Evolutionary conservation across 2,797 vertebrate species (phyloP).

Genomic region (Fistularia tabacaria): DNA sequence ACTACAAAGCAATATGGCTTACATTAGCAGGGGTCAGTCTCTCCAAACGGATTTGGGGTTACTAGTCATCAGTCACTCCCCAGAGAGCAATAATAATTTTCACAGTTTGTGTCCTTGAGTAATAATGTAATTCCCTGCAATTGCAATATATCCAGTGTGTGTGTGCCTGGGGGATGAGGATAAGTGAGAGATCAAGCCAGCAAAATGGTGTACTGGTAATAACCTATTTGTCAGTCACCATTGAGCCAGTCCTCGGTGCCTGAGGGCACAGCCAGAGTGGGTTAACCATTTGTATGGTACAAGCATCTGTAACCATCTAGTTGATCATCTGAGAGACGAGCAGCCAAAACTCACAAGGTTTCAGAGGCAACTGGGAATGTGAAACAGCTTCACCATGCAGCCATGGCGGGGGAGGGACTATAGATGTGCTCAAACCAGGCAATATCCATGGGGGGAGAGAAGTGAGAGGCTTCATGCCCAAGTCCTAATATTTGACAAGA

Average conservation of each 20-base stretch:
- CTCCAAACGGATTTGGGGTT: constrained; percentile 27
- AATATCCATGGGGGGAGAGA: not conserved
- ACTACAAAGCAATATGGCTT: constrained; percentile 33
- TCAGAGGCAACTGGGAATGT: constrained; percentile 47
- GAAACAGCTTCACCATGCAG: constrained; percentile 40
- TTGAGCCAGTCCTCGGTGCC: constrained; percentile 25
- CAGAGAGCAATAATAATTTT: constrained; percentile 39
- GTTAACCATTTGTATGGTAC: constrained; percentile 20
- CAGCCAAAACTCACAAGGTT: constrained; percentile 48
- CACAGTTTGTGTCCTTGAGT: constrained; percentile 38
- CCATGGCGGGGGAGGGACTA: constrained; percentile 11
- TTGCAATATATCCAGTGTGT: constrained; percentile 10
- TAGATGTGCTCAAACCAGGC: constrained; percentile 32
- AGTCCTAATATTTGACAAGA: constrained; percentile 60
- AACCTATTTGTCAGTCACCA: constrained; percentile 19
- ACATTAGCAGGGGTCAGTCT: constrained; percentile 32
- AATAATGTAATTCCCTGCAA: constrained; percentile 43
- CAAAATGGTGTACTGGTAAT: constrained; percentile 21
- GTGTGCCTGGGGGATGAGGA: constrained; percentile 29
- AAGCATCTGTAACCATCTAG: constrained; percentile 42
- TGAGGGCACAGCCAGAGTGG: constrained; percentile 12
- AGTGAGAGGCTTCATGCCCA: constrained; percentile 40
- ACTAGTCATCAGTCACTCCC: constrained; percentile 34
- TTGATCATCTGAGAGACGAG: constrained; percentile 31
- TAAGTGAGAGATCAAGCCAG: constrained; percentile 40